phyloP scores from a whole-genome alignment of 1,140 invertebrate species.

The Charaxes varanes region DNA sequence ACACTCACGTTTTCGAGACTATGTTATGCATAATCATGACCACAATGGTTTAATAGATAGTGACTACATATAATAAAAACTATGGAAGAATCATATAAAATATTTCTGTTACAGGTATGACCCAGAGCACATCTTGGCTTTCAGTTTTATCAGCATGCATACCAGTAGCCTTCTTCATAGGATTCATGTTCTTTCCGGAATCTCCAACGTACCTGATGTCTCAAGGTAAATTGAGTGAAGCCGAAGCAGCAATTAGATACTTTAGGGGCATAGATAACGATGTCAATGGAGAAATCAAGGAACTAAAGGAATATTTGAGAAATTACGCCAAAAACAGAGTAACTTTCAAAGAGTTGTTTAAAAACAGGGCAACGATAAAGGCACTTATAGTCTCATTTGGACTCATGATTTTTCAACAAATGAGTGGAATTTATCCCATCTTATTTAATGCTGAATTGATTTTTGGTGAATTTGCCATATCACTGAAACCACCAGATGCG shows the following conservation, averaged over 20 bases:
- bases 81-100: no score
- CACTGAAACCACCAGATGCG: constrained; percentile 60
- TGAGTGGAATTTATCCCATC: constrained; percentile 86
- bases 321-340: constrained; percentile 55
- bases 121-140: constrained; percentile 75
- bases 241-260: constrained; percentile 78
- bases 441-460: constrained; percentile 85
- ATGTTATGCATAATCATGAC: no score
- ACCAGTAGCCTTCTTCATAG: constrained; percentile 78
- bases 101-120: constrained; percentile 72
- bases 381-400: constrained; percentile 72
- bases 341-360: constrained; percentile 60
- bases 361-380: constrained; percentile 70
- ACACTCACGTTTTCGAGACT: no score
- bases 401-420: constrained; percentile 89
- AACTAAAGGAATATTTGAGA: constrained; percentile 71
- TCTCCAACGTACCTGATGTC: constrained; percentile 78
- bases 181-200: constrained; percentile 86
- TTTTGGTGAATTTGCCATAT: constrained; percentile 75
- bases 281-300: constrained; percentile 76
- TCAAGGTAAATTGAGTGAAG: constrained; percentile 71
- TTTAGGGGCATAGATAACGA: constrained; percentile 82
- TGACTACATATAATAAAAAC: no score
- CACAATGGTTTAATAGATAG: no score
- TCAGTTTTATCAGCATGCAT: constrained; percentile 80